These are phyloP conservation scores for Scylla paramamosain DNA, from an alignment of 1,140 invertebrate species.

Conservation along the genomic window DNA sequence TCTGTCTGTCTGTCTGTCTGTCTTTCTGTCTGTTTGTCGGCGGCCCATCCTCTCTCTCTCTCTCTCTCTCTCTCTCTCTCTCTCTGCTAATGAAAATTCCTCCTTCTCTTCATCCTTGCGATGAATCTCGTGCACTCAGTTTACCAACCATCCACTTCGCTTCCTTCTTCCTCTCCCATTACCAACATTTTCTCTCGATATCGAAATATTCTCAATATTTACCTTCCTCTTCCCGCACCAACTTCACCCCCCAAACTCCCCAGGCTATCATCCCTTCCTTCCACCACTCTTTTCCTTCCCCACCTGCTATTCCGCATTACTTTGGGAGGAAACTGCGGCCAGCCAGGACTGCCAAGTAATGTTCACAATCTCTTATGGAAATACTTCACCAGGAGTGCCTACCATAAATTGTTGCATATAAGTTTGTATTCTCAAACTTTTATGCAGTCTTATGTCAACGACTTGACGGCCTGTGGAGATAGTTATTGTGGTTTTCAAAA, in stretches of 20 bases:
- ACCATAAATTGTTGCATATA: no score
- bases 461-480: no score
- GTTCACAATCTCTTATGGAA: no score
- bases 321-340: no score
- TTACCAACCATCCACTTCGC: neutral
- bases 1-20: neutral
- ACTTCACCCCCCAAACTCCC: neutral
- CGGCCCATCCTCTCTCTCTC: neutral
- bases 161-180: neutral
- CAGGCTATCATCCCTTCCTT: neutral
- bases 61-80: no score
- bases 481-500: no score
- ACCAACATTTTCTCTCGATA: neutral
- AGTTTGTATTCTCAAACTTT: no score
- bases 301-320: neutral
- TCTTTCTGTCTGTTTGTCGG: neutral
- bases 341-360: no score
- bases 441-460: no score
- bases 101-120: neutral
- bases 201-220: neutral
- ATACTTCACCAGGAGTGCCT: no score
- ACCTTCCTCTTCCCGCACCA: neutral
- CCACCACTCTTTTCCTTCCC: neutral
- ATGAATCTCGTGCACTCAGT: neutral
- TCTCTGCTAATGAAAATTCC: neutral